These are phyloP conservation scores for Porites cylindrica DNA, from an alignment of 92 coral and sea anemone genomes.

Conservation along the genomic window DNA sequence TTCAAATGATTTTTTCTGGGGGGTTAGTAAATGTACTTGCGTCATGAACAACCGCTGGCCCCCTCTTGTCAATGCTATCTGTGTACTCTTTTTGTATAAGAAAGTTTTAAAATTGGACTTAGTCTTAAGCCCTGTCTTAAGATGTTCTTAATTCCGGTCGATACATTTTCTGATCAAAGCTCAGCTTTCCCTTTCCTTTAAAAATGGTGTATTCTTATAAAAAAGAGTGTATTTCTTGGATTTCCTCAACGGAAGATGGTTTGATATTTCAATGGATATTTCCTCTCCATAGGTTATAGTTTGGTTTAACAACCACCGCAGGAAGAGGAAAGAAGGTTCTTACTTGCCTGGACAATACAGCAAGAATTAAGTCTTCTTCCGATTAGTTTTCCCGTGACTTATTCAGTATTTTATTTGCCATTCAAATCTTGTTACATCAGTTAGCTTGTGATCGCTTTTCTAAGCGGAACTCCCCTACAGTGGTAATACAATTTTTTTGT, in stretches of 20 bases:
- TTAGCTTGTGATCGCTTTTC: conserved; percentile 5
- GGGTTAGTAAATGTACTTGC: background rate
- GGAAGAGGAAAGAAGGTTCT: too few species aligned
- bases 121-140: background rate
- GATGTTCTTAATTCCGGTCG: background rate
- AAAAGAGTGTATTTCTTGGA: background rate
- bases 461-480: conserved; percentile 3
- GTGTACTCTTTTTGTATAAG: background rate
- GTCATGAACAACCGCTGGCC: background rate
- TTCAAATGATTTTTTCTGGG: background rate
- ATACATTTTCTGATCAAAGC: conserved; percentile 13
- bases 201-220: background rate
- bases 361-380: too few species aligned
- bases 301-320: too few species aligned
- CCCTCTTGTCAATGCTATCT: background rate
- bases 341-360: too few species aligned
- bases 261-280: too few species aligned
- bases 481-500: background rate
- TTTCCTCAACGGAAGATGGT: background rate
- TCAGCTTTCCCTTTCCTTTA: background rate
- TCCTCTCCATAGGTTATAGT: too few species aligned
- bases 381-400: background rate
- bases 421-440: conserved; percentile 1
- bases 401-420: background rate
- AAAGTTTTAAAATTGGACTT: conserved; percentile 5